A percentile compares a stretch with the other conserved stretches of the same genome.
These are phyloP conservation scores for Tenthredo amoena DNA, from an alignment of 2,888 invertebrate genomes.

Conservation along the genomic window DNA sequence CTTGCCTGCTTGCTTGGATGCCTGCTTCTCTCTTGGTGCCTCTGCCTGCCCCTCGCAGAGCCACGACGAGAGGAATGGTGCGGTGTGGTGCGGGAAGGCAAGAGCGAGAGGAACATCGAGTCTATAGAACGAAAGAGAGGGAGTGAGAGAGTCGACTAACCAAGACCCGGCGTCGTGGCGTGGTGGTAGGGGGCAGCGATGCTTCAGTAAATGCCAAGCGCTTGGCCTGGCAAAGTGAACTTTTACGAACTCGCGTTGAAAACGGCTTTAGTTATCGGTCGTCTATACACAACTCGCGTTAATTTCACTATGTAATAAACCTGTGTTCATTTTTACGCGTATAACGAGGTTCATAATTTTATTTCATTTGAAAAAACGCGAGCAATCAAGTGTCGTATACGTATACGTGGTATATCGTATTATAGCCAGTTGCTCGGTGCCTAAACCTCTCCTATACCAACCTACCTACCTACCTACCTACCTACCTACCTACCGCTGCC, in stretches of 20 bases:
- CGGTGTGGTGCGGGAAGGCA: conserved; percentile 26
- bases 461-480: background rate
- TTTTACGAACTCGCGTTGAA: conserved; percentile 56
- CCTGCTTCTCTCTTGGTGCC: conserved; percentile 24
- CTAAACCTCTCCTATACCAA: background rate
- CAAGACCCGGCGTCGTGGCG: conserved; percentile 46
- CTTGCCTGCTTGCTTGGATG: background rate
- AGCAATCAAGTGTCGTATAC: background rate
- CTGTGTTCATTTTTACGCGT: background rate
- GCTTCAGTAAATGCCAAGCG: conserved; percentile 70
- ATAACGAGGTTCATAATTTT: background rate
- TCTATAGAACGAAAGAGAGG: background rate
- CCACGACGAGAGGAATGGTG: conserved; percentile 5
- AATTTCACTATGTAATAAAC: background rate
- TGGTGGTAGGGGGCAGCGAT: conserved; percentile 55
- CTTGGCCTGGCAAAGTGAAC: conserved; percentile 61
- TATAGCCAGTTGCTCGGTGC: conserved; percentile 4
- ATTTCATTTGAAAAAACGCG: background rate
- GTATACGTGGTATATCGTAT: background rate
- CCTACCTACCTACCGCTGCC: background rate
- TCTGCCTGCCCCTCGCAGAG: background rate
- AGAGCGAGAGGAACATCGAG: conserved; percentile 16
- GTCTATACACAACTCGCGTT: conserved; percentile 32
- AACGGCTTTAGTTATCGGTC: conserved; percentile 57
- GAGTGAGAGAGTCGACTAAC: conserved; percentile 36